Conservation (phyloP, 2,797 vertebrate genomes). For the Mus minutoides region DNA sequence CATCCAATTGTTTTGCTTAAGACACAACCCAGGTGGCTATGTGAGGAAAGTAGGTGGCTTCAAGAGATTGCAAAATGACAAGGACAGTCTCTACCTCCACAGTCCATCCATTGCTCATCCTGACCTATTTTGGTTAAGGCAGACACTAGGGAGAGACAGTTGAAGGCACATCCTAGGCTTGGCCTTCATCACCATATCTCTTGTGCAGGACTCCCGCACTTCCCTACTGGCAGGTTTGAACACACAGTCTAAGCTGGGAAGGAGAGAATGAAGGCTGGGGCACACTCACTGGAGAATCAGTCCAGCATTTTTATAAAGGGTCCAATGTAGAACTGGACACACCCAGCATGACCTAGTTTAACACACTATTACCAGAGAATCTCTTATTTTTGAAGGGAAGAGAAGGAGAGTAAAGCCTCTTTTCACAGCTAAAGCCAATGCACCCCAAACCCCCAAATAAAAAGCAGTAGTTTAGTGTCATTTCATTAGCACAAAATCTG, state of each 20-base stretch:
- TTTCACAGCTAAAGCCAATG: not conserved
- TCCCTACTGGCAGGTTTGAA: not conserved
- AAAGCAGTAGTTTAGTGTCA: not conserved
- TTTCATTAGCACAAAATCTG: not conserved
- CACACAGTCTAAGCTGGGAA: not conserved
- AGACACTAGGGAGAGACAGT: not conserved
- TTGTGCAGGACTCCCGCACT: not conserved
- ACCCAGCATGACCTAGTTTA: not conserved
- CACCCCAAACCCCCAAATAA: not conserved
- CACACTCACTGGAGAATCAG: no score
- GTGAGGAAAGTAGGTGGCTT: not conserved
- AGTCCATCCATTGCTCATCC: accelerated
- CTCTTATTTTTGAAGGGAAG: not conserved
- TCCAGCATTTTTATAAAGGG: not conserved
- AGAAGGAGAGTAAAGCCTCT: not conserved
- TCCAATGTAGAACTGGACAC: no score
- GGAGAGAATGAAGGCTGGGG: not conserved
- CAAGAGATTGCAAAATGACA: not conserved
- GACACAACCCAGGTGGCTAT: not conserved
- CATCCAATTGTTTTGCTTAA: not conserved
- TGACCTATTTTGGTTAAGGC: no score
- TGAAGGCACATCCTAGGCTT: not conserved
- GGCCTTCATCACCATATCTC: not conserved
- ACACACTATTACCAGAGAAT: not conserved
- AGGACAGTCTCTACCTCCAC: no score